Percentiles rank a stretch among this genome's conserved stretches.
phyloP scores from a whole-genome alignment of 2,797 vertebrate genomes.

The Stomatorhinus walkeri region DNA sequence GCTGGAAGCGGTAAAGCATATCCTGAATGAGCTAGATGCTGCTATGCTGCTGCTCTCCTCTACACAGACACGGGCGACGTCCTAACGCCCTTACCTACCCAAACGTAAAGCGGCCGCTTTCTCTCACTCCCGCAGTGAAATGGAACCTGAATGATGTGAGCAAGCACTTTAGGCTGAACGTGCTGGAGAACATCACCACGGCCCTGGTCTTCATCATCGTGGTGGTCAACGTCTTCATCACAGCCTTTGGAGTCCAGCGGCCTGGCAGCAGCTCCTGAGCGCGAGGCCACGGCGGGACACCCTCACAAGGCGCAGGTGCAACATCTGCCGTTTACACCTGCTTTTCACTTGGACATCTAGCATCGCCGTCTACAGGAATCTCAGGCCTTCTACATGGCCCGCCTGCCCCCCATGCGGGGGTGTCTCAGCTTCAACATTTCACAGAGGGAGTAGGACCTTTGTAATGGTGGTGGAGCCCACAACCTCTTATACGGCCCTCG shows the following conservation, averaged over 20 bases:
- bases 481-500: background rate
- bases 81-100: background rate
- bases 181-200: slow-evolving; percentile 83
- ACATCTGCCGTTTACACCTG: background rate
- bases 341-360: background rate
- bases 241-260: slow-evolving; percentile 88
- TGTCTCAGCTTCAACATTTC: background rate
- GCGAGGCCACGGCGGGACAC: background rate
- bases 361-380: background rate
- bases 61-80: background rate
- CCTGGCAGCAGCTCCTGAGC: slow-evolving; percentile 41
- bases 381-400: background rate
- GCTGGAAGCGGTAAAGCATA: background rate
- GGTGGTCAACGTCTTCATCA: slow-evolving; percentile 91
- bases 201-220: slow-evolving; percentile 90
- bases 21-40: background rate
- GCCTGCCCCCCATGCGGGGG: background rate
- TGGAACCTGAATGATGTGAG: slow-evolving; percentile 85
- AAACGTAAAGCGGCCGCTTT: background rate
- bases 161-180: slow-evolving; percentile 77
- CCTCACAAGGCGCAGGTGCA: background rate
- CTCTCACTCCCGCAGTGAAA: slow-evolving; percentile 64
- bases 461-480: background rate
- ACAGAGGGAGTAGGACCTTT: background rate
- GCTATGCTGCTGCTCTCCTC: background rate